Conservation (phyloP, 2,113 vertebrate species). For the Eonycteris spelaea region DNA sequence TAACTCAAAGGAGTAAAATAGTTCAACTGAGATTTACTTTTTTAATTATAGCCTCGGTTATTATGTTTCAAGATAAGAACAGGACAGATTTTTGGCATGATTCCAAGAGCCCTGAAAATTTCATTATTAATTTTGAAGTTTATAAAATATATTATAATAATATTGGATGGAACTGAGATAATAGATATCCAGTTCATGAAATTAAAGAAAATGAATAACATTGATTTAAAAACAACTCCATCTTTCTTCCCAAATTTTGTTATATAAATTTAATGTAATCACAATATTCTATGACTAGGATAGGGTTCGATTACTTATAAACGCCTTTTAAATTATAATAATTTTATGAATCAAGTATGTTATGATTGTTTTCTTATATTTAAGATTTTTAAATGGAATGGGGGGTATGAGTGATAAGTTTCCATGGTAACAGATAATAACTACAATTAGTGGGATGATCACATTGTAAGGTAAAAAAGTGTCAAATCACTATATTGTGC, state of each 20-base stretch:
- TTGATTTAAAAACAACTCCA: not conserved
- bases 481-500: too few relatives aligned
- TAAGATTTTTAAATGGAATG: not conserved
- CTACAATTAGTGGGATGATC: too few relatives aligned
- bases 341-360: not conserved
- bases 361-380: not conserved
- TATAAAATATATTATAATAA: not conserved
- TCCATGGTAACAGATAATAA: too few relatives aligned
- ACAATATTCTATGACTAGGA: not conserved
- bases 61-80: not conserved
- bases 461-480: too few relatives aligned
- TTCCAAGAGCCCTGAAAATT: not conserved
- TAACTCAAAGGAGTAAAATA: not conserved
- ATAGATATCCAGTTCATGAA: not conserved
- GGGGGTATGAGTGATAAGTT: too few relatives aligned
- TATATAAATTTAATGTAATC: not conserved
- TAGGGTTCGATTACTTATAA: not conserved
- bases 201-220: not conserved
- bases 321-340: not conserved
- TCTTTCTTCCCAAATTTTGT: not conserved
- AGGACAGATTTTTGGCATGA: not conserved
- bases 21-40: not conserved
- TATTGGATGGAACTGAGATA: not conserved
- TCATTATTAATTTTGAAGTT: not conserved
- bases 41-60: not conserved